phyloP scores from a whole-genome alignment of 2,888 invertebrate genomes.

The Cephus runcator region DNA sequence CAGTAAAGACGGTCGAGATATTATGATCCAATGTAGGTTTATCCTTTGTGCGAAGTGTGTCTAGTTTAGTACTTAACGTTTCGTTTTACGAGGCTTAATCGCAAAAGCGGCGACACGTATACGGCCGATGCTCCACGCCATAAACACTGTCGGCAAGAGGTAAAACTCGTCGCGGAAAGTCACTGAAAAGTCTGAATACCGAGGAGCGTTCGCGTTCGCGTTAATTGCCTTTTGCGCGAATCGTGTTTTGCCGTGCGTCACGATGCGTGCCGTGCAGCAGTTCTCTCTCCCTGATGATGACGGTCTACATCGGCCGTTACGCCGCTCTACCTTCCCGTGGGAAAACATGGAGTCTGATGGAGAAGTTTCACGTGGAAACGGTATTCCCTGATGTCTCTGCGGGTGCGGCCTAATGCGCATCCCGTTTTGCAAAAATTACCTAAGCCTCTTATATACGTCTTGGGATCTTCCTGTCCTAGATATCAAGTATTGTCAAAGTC shows the following conservation, averaged over 20 bases:
- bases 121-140: neutral
- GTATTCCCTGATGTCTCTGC: neutral
- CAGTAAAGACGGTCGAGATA: neutral
- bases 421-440: neutral
- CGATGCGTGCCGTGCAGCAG: slow-evolving; percentile 15
- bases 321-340: neutral
- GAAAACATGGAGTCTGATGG: neutral
- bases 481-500: neutral
- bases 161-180: neutral
- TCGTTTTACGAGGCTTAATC: slow-evolving; percentile 36
- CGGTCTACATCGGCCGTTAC: neutral
- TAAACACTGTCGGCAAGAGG: neutral
- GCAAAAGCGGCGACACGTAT: neutral
- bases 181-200: slow-evolving; percentile 2
- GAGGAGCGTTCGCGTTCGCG: neutral
- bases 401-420: neutral
- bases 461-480: neutral
- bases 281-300: neutral
- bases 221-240: slow-evolving; percentile 23
- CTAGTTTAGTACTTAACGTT: slow-evolving; percentile 40
- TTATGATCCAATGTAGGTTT: neutral
- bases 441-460: neutral
- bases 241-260: slow-evolving; percentile 27
- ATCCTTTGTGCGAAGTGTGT: neutral
- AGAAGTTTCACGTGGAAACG: neutral